Evolutionary conservation across 2,797 vertebrate species (phyloP), one percentile per base, ranked within the genome.

Genomic region (Sebastes trivittatus): DNA sequence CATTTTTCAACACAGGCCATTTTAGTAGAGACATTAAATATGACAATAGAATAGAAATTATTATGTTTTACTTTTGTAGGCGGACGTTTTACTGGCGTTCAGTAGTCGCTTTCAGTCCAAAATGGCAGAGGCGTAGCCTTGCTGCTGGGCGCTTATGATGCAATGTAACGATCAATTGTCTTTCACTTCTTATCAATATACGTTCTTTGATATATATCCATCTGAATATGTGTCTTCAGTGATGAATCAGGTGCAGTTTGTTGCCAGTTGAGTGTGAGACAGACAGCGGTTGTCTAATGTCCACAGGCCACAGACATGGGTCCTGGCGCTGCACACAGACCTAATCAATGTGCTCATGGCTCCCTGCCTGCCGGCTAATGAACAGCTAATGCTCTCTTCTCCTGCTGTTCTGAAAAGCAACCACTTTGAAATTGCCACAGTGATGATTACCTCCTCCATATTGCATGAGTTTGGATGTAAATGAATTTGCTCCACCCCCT

Each of bases 381-480:
- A 89, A 89, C 85, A 87, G 74, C 84, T 92, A 91, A 91, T 90
- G 88, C 56, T 52, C 77, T 76, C 58, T 71, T 84, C 73, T 78
- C 73, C 76, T 4, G n/a, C 82, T 83, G 79, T 46, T 80, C 77
- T 4, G 75, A 76, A 86, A 82, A 84, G 76, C 81, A 72, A 49
- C 80, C 73, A 68, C 81, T 83, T 87, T 87, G 66, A 87, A 87
- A 85, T 56, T 75, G 83, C 77, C 84, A 77, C 71, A 36, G 83
- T 59, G 73, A 89, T 82, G 82, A 91, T 90, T 87, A 86, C 84
- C 83, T 92, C 81, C 71, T 92, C 80, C 83, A 91, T 92, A 89
- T 92, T 94, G 73, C 85, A 92, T 87, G 90, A 92, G 86, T 83
- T 84, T 81, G 59, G 68, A 89, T 92, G 83, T 91, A 89, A 90